Conservation (phyloP, 2,888 invertebrate species). For the Drosophila diplacantha region DNA sequence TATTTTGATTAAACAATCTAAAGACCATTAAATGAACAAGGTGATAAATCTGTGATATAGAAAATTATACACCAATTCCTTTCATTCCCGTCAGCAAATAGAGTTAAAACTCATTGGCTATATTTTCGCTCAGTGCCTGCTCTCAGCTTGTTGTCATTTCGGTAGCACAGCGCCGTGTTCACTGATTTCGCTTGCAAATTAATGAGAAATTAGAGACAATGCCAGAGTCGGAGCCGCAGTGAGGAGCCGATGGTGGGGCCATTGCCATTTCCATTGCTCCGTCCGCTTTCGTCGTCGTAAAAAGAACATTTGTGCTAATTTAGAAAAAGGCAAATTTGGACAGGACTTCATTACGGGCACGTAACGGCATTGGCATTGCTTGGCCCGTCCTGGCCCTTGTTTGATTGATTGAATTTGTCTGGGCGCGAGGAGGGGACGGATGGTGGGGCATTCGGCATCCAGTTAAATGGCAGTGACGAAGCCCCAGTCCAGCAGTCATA, state of each 20-base stretch:
- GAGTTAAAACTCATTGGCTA: no score
- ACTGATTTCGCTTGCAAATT: slow-evolving; percentile 77
- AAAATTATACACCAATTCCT: no score
- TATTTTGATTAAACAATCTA: no score
- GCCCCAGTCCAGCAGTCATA: slow-evolving; percentile 22
- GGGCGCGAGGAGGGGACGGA: background rate
- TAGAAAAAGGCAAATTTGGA: slow-evolving; percentile 72
- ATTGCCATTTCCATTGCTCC: slow-evolving; percentile 26
- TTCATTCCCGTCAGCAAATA: no score
- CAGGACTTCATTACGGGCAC: slow-evolving; percentile 72
- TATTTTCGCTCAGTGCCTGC: slow-evolving; percentile 31
- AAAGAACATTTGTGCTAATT: slow-evolving; percentile 75
- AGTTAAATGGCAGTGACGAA: slow-evolving; percentile 21
- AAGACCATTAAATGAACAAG: no score
- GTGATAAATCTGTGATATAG: no score
- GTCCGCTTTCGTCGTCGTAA: slow-evolving; percentile 66
- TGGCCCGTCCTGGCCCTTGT: slow-evolving; percentile 39
- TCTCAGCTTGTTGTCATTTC: slow-evolving; percentile 59
- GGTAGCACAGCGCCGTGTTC: slow-evolving; percentile 46
- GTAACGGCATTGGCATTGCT: slow-evolving; percentile 67
- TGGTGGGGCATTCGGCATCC: background rate
- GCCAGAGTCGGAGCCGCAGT: slow-evolving; percentile 36
- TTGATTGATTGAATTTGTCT: slow-evolving; percentile 73
- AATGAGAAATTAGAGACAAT: slow-evolving; percentile 76
- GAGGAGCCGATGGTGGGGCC: slow-evolving; percentile 27